Percentiles rank a stretch among this genome's conserved stretches.
Conservation (phyloP, 2,888 invertebrate genomes). For the Slavum lentiscoides region DNA sequence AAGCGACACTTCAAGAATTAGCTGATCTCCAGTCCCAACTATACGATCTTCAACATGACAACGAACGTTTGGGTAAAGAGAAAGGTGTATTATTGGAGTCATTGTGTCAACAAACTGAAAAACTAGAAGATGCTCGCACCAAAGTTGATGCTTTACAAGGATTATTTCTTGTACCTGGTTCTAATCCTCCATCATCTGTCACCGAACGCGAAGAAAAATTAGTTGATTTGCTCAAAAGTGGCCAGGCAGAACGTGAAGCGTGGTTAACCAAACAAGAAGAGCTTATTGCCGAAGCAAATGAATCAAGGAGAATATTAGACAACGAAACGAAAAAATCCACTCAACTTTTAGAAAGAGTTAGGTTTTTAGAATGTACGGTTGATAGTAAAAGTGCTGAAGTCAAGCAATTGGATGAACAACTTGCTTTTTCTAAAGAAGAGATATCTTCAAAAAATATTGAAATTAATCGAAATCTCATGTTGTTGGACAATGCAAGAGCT, state of each 20-base stretch:
- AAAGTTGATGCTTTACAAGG: constrained; percentile 85
- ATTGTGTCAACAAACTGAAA: constrained; percentile 87
- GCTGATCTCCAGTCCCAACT: constrained; percentile 78
- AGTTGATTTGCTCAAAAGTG: constrained; percentile 79
- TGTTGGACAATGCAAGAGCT: constrained; percentile 81
- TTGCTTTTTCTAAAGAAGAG: constrained; percentile 73
- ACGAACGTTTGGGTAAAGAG: constrained; percentile 77
- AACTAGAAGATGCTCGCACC: constrained; percentile 82
- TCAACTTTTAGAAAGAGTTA: constrained; percentile 69
- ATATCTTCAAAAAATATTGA: constrained; percentile 78
- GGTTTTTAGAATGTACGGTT: constrained; percentile 72
- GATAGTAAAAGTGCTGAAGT: constrained; percentile 77
- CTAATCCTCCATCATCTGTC: constrained; percentile 63
- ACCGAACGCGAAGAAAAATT: constrained; percentile 81
- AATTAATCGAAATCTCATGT: constrained; percentile 73
- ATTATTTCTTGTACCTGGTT: constrained; percentile 65
- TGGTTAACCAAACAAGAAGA: constrained; percentile 78
- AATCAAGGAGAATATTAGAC: constrained; percentile 67
- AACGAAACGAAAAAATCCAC: constrained; percentile 69
- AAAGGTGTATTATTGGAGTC: constrained; percentile 88
- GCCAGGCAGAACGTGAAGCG: constrained; percentile 78
- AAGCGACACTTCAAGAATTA: constrained; percentile 90
- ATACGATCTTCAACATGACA: constrained; percentile 62
- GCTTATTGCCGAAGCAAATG: constrained; percentile 71
- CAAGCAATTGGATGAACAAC: constrained; percentile 73